Evolutionary conservation across 2,888 invertebrate species (phyloP), one percentile per base, ranked within the genome.

Genomic region (Eudiplozoon nipponicum): DNA sequence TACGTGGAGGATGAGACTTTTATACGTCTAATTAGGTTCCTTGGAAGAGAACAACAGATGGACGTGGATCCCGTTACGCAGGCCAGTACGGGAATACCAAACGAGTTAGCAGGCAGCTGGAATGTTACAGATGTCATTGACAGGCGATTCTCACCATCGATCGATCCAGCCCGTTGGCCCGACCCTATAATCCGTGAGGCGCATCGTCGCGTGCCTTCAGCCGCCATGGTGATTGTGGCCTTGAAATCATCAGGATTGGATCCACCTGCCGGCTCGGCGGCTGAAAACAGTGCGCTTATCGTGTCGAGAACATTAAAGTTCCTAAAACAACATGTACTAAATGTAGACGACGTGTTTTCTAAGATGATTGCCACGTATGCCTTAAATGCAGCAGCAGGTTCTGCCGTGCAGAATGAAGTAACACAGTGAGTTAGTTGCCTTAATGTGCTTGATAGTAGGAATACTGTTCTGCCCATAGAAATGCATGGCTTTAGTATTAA

Each of bases 281-380:
- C 9, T 15, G 5, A 5, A 7, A 31, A 15, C 5, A 17, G 13
- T 13, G 11, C 31, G 31, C 13, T 7, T 4, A 31, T 31, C 5
- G 31, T 31, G 11, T n/a, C 11, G 5, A 7, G 5, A 5, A 50
- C 48, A 11, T 31, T 26, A 34, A 20, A 20, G 3, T 81, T 74
- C 70, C 64, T 81, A 44, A 77, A 78, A 56, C 65, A 70, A 4
- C 72, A 77, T 60, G 66, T 78, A 57, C 69, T 70, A 47, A 63
- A 43, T 5, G 40, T 50, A 21, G 70, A 70, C 3, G 68, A 70
- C 48, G 70, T 77, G 0, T 75, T 72, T 55, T 72, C 76, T 52
- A 67, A 76, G 21, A 72, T 80, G 2, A 69, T 84, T 23, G 74
- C 74, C 0, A 71, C 80, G 0, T 75, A 80, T 57, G 78, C 81